A percentile compares a stretch with the other conserved stretches of the same genome.
Conservation (phyloP, 1,140 invertebrate species). For the Laodelphax striatellus region DNA sequence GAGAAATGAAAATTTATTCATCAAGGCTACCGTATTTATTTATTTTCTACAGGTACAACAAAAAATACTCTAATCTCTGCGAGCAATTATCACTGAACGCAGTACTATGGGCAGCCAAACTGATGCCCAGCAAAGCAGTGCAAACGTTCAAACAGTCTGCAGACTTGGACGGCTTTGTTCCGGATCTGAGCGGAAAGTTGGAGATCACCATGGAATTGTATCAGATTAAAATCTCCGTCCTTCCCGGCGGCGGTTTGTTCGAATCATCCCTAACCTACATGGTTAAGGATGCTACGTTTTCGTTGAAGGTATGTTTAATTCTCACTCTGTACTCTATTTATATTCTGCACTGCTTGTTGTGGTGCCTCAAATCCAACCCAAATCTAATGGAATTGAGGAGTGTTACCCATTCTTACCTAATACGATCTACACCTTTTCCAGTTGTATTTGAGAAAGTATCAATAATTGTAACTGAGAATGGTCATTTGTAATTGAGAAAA, state of each 20-base stretch:
- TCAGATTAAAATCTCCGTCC: slow-evolving; percentile 62
- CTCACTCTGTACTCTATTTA: too few species aligned
- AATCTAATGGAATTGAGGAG: too few species aligned
- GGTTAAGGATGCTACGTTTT: slow-evolving; percentile 42
- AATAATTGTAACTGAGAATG: too few species aligned
- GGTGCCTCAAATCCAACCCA: too few species aligned
- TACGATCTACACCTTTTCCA: too few species aligned
- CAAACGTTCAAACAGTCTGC: slow-evolving; percentile 60
- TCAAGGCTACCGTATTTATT: too few species aligned
- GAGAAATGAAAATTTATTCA: too few species aligned
- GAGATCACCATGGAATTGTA: slow-evolving; percentile 47
- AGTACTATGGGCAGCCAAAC: slow-evolving; percentile 54
- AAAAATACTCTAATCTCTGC: slow-evolving; percentile 46
- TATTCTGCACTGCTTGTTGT: too few species aligned
- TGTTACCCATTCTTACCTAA: too few species aligned
- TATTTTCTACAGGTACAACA: slow-evolving; percentile 37
- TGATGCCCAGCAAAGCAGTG: slow-evolving; percentile 54
- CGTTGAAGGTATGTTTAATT: slow-evolving; percentile 40
- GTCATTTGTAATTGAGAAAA: too few species aligned
- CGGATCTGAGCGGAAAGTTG: slow-evolving; percentile 56
- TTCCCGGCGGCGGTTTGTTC: slow-evolving; percentile 63
- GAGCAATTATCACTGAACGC: slow-evolving; percentile 40
- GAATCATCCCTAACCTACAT: slow-evolving; percentile 64
- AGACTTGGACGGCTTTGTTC: slow-evolving; percentile 72
- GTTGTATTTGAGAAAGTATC: too few species aligned